Base-by-base conservation (phyloP, 2,797 vertebrate genomes). In the Avahi laniger region DNA sequence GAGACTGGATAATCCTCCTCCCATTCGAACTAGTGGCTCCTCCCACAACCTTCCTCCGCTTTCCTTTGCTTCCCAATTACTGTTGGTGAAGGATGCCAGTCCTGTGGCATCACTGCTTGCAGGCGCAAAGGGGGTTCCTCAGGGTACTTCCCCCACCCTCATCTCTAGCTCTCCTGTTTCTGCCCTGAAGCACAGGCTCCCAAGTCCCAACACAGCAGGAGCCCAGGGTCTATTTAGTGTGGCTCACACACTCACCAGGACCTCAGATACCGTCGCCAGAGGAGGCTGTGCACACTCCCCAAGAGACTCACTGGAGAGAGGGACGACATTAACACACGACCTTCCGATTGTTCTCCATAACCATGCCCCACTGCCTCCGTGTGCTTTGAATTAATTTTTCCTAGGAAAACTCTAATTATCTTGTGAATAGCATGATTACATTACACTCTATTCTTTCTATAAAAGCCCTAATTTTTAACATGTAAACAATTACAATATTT, bases 361-460 rank as follows among this genome's bases (percentile, higher is more conserved):
- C 73, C 6, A 2, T 22, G 28, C 76, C 24, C 26, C 3, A 24
- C 69, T 79, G 75, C 87, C 59, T 79, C 30, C 0, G 33, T 81
- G 83, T 81, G 70, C 78, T 78, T 18, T n/a, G 78, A 80, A n/a
- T 94, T 90, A 65, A 63, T 79, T 61, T 92, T 85, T 87, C 76
- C 82, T 63, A 50, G 61, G 81, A 89, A 92, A 89, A 83, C 82
- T 54, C 82, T 86, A 92, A 91, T 91, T 92, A 81, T 63, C 85
- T 83, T 75, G 46, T 70, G 73, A 95, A 59, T n/a, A 35, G 63
- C 33, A 76, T n/a, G 35, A 20, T 80, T 57, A 83, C n/a, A 82
- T 33, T 79, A 9, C 15, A n/a, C 48, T 76, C 76, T 92, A 28
- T 8, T 82, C 94, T 89, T 70, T 38, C 35, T 38, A 38, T 67